These are phyloP conservation scores for Cryptocheilus praepositus DNA, from an alignment of 2,888 invertebrate genomes.

Conservation along the genomic window DNA sequence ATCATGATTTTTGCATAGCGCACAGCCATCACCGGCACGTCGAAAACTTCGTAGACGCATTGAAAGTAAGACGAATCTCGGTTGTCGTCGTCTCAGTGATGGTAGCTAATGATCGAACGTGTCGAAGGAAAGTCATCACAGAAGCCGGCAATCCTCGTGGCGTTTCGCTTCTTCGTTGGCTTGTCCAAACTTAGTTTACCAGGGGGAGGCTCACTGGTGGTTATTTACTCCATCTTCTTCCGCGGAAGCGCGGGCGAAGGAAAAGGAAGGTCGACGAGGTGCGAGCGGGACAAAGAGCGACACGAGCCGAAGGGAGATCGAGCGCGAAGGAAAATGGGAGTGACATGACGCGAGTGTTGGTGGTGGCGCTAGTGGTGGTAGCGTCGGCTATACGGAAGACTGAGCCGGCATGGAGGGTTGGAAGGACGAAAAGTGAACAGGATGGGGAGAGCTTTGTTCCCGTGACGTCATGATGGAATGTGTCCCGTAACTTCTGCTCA, in stretches of 20 bases:
- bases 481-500: conserved; percentile 65
- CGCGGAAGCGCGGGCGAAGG: conserved; percentile 7
- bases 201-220: conserved; percentile 19
- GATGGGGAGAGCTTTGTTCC: conserved; percentile 58
- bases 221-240: conserved; percentile 44
- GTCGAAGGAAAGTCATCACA: conserved; percentile 14
- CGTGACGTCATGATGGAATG: conserved; percentile 63
- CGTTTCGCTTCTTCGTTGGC: conserved; percentile 14
- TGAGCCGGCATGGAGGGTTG: conserved; percentile 19
- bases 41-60: conserved; percentile 30
- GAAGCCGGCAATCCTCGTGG: conserved; percentile 6
- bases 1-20: too few relatives aligned
- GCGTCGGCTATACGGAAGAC: not conserved
- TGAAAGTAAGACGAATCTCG: conserved; percentile 37
- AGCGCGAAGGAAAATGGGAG: not conserved
- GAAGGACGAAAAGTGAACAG: conserved; percentile 48
- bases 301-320: not conserved
- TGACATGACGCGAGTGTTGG: conserved; percentile 1
- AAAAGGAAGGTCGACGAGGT: not conserved
- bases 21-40: conserved; percentile 16
- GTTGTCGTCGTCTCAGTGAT: conserved; percentile 16
- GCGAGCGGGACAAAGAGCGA: not conserved
- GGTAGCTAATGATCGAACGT: conserved; percentile 19
- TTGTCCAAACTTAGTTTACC: conserved; percentile 49
- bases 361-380: too few relatives aligned